Evolutionary conservation across 2,797 vertebrate species (phyloP).

Genomic region (Discoglossus pictus): DNA sequence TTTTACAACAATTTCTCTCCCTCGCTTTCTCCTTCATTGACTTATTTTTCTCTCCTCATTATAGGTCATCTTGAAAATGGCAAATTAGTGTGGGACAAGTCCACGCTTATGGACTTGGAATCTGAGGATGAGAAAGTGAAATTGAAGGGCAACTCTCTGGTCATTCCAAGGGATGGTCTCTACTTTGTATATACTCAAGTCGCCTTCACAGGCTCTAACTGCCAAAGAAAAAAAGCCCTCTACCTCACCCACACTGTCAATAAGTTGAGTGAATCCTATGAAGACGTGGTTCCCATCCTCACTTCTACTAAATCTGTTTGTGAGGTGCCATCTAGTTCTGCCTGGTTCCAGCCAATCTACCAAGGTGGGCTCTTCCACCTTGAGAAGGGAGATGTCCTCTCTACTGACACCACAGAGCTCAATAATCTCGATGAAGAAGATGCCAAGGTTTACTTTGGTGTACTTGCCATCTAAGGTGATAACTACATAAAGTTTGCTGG

Average conservation of each 20-base stretch:
- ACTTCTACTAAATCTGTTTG: constrained; percentile 2
- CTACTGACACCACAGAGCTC: neutral
- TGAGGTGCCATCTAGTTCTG: neutral
- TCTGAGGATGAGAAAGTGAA: constrained; percentile 54
- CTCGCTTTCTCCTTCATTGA: neutral
- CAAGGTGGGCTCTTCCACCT: constrained; percentile 10
- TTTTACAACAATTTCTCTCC: neutral
- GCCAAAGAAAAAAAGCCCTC: neutral
- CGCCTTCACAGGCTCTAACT: neutral
- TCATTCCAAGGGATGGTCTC: neutral
- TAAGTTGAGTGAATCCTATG: neutral
- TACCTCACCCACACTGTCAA: constrained; percentile 12
- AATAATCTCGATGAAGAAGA: neutral
- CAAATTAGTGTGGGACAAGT: constrained; percentile 49
- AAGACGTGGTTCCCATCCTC: neutral
- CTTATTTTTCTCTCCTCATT: too few relatives aligned
- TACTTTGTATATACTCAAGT: constrained; percentile 17
- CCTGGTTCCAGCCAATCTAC: constrained; percentile 4
- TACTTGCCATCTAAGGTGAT: too few relatives aligned
- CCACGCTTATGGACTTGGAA: constrained; percentile 50
- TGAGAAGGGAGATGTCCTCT: neutral
- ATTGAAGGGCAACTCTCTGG: constrained; percentile 7
- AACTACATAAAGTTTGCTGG: too few relatives aligned
- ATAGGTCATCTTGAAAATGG: constrained; percentile 35
- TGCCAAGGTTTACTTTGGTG: constrained; percentile 1